Conservation (phyloP, 2,113 vertebrate species). For the Riparia riparia region DNA sequence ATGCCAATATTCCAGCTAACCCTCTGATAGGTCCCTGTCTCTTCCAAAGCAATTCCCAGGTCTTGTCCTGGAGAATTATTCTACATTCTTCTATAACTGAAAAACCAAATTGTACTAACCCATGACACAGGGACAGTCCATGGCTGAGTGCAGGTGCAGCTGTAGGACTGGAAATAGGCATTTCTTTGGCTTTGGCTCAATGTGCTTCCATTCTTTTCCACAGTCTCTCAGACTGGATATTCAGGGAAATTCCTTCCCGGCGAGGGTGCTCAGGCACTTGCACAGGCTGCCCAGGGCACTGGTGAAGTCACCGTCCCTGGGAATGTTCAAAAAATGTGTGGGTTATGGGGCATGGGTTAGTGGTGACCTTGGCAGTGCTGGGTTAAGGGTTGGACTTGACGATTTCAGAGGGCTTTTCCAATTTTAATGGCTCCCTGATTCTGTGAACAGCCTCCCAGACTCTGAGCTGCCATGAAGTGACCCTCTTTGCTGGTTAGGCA, state of each 20-base stretch:
- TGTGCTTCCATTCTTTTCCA: neutral
- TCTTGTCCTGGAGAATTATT: no score
- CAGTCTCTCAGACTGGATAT: neutral
- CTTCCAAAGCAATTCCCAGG: no score
- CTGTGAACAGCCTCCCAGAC: neutral
- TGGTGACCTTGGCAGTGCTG: neutral
- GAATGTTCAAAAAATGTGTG: neutral
- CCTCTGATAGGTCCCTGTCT: no score
- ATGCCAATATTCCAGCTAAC: no score
- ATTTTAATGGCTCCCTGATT: neutral
- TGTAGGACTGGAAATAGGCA: neutral
- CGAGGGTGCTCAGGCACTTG: neutral
- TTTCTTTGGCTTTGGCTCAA: neutral
- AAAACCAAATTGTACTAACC: no score
- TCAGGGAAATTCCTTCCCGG: neutral
- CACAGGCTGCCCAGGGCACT: neutral
- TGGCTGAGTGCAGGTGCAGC: neutral
- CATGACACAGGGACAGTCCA: no score
- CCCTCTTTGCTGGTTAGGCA: neutral
- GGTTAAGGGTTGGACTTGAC: neutral
- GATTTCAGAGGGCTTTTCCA: neutral
- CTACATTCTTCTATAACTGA: no score
- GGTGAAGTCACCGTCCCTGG: neutral
- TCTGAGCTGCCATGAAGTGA: neutral
- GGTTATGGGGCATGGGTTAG: neutral